A percentile compares a stretch with the other conserved stretches of the same genome.
These are phyloP conservation scores for Rhinogobio ventralis DNA, from an alignment of 2,797 vertebrate genomes.

Conservation along the genomic window DNA sequence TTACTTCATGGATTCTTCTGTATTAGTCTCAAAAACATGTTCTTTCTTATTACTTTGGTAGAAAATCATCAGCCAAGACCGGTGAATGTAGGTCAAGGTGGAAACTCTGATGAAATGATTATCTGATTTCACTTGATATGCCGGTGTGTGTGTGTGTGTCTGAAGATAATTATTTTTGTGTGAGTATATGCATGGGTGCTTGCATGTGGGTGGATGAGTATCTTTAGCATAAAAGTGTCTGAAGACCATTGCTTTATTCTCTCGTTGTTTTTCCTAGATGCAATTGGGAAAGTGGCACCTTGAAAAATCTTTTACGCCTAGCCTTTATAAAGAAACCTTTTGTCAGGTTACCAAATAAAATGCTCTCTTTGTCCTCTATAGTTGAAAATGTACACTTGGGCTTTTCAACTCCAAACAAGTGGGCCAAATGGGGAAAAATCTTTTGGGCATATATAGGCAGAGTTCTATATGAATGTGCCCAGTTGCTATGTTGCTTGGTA, in stretches of 20 bases:
- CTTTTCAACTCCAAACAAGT: neutral
- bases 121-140: neutral
- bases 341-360: neutral
- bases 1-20: neutral
- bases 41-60: neutral
- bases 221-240: conserved; percentile 43
- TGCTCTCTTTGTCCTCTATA: neutral
- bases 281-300: neutral
- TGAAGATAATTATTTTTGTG: neutral
- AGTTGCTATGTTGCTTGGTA: neutral
- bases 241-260: neutral
- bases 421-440: neutral
- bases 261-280: neutral
- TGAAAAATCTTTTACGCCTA: neutral
- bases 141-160: neutral
- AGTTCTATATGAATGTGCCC: neutral
- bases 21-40: neutral
- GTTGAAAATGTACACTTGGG: neutral
- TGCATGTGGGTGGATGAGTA: conserved; percentile 65
- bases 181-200: conserved; percentile 2
- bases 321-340: neutral
- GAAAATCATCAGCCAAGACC: neutral
- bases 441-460: neutral
- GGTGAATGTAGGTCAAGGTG: neutral
- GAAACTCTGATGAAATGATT: neutral